phyloP scores from a whole-genome alignment of 2,888 invertebrate genomes.

The Phyllotreta cruciferae region DNA sequence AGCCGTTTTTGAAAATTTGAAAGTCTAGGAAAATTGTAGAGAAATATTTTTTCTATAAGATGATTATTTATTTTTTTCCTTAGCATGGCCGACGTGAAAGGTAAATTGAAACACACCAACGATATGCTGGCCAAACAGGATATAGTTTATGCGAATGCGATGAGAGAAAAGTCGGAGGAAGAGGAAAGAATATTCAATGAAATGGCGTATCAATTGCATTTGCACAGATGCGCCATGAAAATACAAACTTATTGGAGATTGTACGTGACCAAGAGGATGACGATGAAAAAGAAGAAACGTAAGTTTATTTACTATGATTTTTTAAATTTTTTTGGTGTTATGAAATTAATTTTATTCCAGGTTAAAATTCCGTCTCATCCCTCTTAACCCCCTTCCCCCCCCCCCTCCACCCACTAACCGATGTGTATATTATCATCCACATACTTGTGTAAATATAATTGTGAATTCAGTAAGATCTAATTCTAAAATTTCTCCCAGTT shows the following conservation, averaged over 20 bases:
- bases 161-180: conserved; percentile 68
- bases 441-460: no score
- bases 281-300: conserved; percentile 41
- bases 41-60: no score
- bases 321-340: no score
- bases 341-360: neutral
- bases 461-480: no score
- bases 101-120: conserved; percentile 61
- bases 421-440: no score
- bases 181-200: conserved; percentile 64
- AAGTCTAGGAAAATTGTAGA: neutral
- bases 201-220: conserved; percentile 56
- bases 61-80: neutral
- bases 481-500: no score
- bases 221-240: conserved; percentile 51
- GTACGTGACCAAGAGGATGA: conserved; percentile 42
- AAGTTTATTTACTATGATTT: conserved; percentile 33
- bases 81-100: conserved; percentile 63
- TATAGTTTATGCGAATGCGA: conserved; percentile 63
- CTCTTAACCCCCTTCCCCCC: no score
- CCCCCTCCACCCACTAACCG: no score
- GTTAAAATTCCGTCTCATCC: no score
- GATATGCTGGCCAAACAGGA: conserved; percentile 64
- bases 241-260: conserved; percentile 57
- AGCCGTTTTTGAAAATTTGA: neutral